Base-by-base conservation (phyloP, 92 coral and sea anemone species). In the Ricordea florida region DNA sequence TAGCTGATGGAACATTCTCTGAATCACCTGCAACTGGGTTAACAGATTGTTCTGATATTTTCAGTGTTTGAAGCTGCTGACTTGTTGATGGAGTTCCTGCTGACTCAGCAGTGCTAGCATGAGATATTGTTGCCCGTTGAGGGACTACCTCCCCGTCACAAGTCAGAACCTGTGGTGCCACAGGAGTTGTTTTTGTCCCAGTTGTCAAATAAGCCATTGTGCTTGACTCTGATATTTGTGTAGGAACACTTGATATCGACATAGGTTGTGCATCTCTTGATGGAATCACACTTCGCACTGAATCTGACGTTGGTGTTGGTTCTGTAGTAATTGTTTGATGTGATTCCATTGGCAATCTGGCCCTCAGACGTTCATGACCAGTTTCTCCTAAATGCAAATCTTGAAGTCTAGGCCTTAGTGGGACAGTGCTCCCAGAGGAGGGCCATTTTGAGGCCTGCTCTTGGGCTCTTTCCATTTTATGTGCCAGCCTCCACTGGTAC, bases 401-500 rank as follows among this genome's bases (percentile, higher is more conserved):
- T 25, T 0, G 32, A 41, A 30, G 69, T 15, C 25, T 31, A 30
- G 80, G 4, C 37, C 49, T 49, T 36, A 10, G 24, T 24, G 57
- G 20, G 14, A 48, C 13, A 40, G 30, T 5, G 37, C 53, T 27
- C 52, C 47, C 28, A 17, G 51, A 15, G 8, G 33, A 65, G 3
- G 64, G 52, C 77, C 65, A 41, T 40, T 38, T 53, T 43, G 55
- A 53, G 15, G 81, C 93, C 21, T 62, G 60, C 26, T 92, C 89
- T 65, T 96, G 91, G 11, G 99, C 99, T 42, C 78, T 85, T 62
- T 96, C 99, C 93, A 92, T 87, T 68, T 90, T 90, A 31, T 96
- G 82, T 53, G 97, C 86, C 58, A 96, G 79, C 31, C 99, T 85
- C 99, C 99, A 96, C 77, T 96, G 97, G 73, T 96, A 96, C 31